These are phyloP conservation scores for Drosophila nikananu DNA, from an alignment of 1,140 invertebrate species.

Conservation along the genomic window DNA sequence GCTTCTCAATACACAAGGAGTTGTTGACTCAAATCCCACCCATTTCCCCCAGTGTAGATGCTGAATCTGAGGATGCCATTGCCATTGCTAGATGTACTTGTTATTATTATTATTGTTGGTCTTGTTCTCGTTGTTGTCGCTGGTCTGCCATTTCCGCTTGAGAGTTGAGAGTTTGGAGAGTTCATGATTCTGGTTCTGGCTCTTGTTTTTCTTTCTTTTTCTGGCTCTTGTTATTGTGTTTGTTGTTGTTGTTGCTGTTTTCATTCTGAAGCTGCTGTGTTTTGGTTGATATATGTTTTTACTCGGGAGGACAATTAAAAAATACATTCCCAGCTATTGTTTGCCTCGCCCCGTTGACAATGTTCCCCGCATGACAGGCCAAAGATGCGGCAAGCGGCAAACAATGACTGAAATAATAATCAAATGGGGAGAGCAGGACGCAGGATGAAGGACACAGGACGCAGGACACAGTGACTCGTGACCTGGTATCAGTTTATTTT, in stretches of 20 bases:
- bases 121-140: conserved; percentile 27
- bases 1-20: not conserved
- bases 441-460: not conserved
- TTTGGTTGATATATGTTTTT: conserved; percentile 71
- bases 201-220: conserved; percentile 14
- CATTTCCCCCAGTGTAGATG: conserved; percentile 19
- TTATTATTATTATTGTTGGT: conserved; percentile 44
- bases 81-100: conserved; percentile 51
- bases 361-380: conserved; percentile 64
- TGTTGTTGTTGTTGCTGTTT: conserved; percentile 18
- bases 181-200: conserved; percentile 62
- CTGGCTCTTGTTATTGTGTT: not conserved
- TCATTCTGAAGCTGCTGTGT: conserved; percentile 47
- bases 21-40: not conserved
- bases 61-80: conserved; percentile 44
- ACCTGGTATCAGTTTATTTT: conserved; percentile 56
- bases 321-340: conserved; percentile 80
- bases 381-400: conserved; percentile 78
- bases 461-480: conserved; percentile 32
- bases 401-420: conserved; percentile 69
- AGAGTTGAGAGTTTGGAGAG: conserved; percentile 66
- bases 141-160: conserved; percentile 79
- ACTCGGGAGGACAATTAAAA: conserved; percentile 82
- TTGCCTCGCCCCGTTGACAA: conserved; percentile 54
- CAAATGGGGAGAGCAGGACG: conserved; percentile 19